phyloP scores from a whole-genome alignment of 2,888 invertebrate genomes.

The Fragum sueziense region DNA sequence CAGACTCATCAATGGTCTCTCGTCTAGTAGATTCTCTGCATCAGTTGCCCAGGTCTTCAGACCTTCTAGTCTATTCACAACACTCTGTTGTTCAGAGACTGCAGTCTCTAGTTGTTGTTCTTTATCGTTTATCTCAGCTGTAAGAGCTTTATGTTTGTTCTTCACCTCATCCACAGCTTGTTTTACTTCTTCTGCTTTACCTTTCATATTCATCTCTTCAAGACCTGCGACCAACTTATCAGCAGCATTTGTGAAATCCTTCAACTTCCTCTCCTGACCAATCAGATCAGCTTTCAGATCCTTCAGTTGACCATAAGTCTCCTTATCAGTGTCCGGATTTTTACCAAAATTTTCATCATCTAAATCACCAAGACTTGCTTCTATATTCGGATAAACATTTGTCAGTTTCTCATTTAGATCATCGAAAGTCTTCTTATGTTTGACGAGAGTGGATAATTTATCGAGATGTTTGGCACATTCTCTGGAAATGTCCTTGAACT shows the following conservation, averaged over 20 bases:
- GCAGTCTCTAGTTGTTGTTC: slow-evolving; percentile 74
- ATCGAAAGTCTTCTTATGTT: slow-evolving; percentile 74
- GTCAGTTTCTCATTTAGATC: slow-evolving; percentile 73
- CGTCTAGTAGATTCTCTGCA: slow-evolving; percentile 70
- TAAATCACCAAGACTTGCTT: slow-evolving; percentile 69
- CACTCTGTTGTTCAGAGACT: slow-evolving; percentile 77
- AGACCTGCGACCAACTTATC: slow-evolving; percentile 91
- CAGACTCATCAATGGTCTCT: slow-evolving; percentile 88
- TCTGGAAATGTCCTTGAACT: slow-evolving; percentile 73
- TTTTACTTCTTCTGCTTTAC: slow-evolving; percentile 70
- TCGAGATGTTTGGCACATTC: slow-evolving; percentile 75
- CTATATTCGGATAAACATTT: slow-evolving; percentile 71
- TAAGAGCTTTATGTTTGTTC: slow-evolving; percentile 70
- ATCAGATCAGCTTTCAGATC: slow-evolving; percentile 77
- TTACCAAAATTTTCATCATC: slow-evolving; percentile 66
- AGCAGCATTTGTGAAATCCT: slow-evolving; percentile 85
- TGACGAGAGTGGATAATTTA: slow-evolving; percentile 68
- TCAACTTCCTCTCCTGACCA: slow-evolving; percentile 76
- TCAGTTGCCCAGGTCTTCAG: slow-evolving; percentile 73
- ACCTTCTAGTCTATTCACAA: slow-evolving; percentile 74
- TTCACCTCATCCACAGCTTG: slow-evolving; percentile 62
- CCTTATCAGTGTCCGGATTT: slow-evolving; percentile 66
- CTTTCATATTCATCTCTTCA: slow-evolving; percentile 85
- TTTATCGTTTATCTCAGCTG: slow-evolving; percentile 71
- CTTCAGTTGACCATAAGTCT: slow-evolving; percentile 70